Evolutionary conservation across 30 jellyfish, hydroid and myxozoan species (phyloP), one percentile per base, ranked within the genome.

Genomic region (Pseudorhiza aurosa): DNA sequence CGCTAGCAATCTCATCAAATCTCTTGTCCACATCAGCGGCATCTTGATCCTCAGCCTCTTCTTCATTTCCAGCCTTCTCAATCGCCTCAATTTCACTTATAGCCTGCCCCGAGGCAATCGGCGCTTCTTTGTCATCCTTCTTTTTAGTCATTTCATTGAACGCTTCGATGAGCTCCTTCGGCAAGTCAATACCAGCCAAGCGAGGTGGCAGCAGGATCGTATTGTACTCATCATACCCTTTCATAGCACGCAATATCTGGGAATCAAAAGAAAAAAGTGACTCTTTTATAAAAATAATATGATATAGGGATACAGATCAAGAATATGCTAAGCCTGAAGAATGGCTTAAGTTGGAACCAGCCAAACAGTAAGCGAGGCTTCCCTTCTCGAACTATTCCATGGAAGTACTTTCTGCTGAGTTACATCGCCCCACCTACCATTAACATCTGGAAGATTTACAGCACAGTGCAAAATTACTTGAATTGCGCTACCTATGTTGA

Each of bases 191-290:
- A 4, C 99, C 99, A 1, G 97, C 97, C 6, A n/a, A 73, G 29
- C 99, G 93, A 42, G 99, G 99, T 31, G 99, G 99, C 35, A 94
- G 58, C 18, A 94, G 89, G 30, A 83, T 83, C 45, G 94, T 87
- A 67, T 77, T 88, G 73, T 75, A 45, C 56, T 94, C 99, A 51
- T 94, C 99, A 64, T 94, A 94, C 17, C 97, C 97, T 46, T 78
- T 75, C 95, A 94, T 70, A 31, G 97, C 74, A 24, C 97, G 97
- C 62, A 94, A 57, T 2, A 94, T 88, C 99, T 94, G 14, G 4
- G 24, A 53, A 8, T 1, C 4, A 36, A 17, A 53, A n/a, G n/a
- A n/a, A n/a, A n/a, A n/a, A n/a, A n/a, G n/a, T n/a, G n/a, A n/a
- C n/a, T n/a, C n/a, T n/a, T n/a, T n/a, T n/a, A n/a, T n/a, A n/a